Base-by-base conservation (phyloP, 2,797 vertebrate genomes). In the Brachyalestes nurse region DNA sequence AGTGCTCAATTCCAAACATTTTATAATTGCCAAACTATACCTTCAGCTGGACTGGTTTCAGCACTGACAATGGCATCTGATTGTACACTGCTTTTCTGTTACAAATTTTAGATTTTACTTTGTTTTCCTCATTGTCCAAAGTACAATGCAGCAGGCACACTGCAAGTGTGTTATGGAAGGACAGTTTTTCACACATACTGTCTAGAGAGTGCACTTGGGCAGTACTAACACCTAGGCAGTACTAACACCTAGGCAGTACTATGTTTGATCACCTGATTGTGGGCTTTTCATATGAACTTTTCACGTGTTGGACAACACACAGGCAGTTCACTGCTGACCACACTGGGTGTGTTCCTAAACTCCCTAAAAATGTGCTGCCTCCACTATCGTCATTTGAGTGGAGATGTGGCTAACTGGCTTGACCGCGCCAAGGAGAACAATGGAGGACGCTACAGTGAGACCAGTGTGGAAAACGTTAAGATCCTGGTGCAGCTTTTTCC, bases 341-440 rank as follows among this genome's bases (percentile, higher is more conserved):
- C 92, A 0, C 84, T 96, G 58, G 95, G 95, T 40, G 93, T 97
- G 13, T 93, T 97, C 75, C 72, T 91, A 0, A 96, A 95, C 19
- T 95, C 95, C 0, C 65, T 96, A 72, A 95, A 91, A 82, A 91
- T 90, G 72, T 86, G 87, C 79, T 95, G 93, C 1, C 65, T 93
- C 72, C 91, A 74, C 4, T 88, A 88, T 1, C 94, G 88, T 25
- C 93, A 93, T 85, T 85, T 96, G 17, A 88, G 92, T 0, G 83
- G 90, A 0, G 89, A 93, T 0, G 51, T 91, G 49, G 12, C 83
- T 5, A 93, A 80, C 83, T 97, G 95, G 96, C 86, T 98, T 58
- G 96, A 97, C 86, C 93, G 94, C 0, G 95, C 96, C 71, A 97
- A 97, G 87, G 95, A 95, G 75, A 96, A 95, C 90, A 93, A 95